Evolutionary conservation across 2,113 vertebrate genomes (phyloP).

Genomic region (Sigmodon hispidus): DNA sequence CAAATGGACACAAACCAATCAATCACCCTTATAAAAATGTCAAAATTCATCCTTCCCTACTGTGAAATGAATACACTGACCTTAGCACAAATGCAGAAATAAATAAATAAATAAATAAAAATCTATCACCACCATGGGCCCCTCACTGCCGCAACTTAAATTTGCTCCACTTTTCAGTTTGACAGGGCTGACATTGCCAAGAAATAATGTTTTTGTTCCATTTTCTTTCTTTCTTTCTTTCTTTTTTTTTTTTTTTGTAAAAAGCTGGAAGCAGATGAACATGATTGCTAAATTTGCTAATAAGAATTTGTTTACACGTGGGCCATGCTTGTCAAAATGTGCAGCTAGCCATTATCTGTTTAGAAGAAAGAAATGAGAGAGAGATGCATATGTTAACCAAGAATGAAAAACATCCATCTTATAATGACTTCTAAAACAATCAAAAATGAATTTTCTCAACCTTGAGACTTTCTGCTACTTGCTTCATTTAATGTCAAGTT

Average conservation of each 20-base stretch:
- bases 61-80: constrained; percentile 83
- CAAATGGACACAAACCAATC: constrained; percentile 82
- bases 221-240: neutral
- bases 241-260: neutral
- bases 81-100: constrained; percentile 82
- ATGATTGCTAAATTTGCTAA: constrained; percentile 55
- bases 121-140: constrained; percentile 58
- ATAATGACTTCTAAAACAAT: constrained; percentile 10
- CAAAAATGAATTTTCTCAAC: constrained; percentile 35
- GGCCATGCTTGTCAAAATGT: neutral
- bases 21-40: constrained; percentile 81
- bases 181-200: constrained; percentile 68
- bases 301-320: constrained; percentile 36
- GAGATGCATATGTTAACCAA: neutral
- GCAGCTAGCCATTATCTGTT: neutral
- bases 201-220: constrained; percentile 18
- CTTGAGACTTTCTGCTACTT: neutral
- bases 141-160: constrained; percentile 52
- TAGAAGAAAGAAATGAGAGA: constrained; percentile 21
- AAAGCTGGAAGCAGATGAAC: constrained; percentile 51
- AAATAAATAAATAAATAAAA: constrained; percentile 64
- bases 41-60: constrained; percentile 80
- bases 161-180: constrained; percentile 70
- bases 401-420: neutral
- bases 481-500: neutral